Evolutionary conservation across 2,888 invertebrate species (phyloP).

Genomic region (Agonum fuliginosum): DNA sequence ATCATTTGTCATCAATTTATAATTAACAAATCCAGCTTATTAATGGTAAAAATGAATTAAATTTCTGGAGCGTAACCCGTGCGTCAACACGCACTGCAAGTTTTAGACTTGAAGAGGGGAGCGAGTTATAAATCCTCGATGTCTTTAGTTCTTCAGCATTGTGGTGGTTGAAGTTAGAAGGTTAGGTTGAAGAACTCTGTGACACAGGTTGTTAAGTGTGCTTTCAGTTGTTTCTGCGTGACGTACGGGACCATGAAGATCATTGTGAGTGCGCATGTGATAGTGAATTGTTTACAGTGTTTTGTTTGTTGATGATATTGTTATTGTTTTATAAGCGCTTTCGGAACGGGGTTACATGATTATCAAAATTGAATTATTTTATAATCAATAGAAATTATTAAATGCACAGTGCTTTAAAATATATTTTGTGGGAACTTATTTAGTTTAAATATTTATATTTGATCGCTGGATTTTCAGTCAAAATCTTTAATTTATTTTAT

Average conservation of each 20-base stretch:
- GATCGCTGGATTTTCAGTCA: no score
- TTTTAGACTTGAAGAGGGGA: background rate
- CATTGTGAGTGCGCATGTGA: conserved; percentile 47
- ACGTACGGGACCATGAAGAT: conserved; percentile 37
- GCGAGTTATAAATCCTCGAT: background rate
- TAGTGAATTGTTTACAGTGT: no score
- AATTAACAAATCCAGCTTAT: background rate
- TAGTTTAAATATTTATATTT: no score
- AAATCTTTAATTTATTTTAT: no score
- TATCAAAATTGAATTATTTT: no score
- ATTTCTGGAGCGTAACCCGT: conserved; percentile 17
- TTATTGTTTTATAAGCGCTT: background rate
- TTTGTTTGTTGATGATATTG: background rate
- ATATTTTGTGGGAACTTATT: no score
- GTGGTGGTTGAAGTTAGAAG: background rate
- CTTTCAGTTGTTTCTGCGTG: conserved; percentile 10
- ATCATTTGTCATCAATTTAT: background rate
- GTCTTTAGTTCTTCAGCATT: background rate
- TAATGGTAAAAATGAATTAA: conserved; percentile 18
- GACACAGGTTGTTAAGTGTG: background rate
- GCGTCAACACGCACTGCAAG: background rate
- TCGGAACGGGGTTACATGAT: no score
- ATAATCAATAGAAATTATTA: no score
- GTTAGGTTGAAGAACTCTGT: background rate
- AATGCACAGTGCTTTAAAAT: no score